Evolutionary conservation across 2,888 invertebrate species (phyloP).

Genomic region (Polyommatus iphigenia): DNA sequence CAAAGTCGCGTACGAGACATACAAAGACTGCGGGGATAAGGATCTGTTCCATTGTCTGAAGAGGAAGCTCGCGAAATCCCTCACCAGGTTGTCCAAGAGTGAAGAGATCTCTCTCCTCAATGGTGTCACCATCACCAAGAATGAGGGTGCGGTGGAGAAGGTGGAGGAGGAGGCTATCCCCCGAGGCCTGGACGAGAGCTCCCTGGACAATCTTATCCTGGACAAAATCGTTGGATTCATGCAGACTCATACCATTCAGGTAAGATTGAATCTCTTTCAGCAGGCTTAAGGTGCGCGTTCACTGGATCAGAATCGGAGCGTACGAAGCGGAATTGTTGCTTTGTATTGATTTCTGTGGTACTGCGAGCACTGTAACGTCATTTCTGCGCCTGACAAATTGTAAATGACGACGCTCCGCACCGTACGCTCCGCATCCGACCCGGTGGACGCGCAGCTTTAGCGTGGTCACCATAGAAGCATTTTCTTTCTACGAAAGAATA

Average conservation of each 20-base stretch:
- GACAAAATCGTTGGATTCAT: slow-evolving; percentile 87
- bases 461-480: too few species aligned
- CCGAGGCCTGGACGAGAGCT: slow-evolving; percentile 85
- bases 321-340: too few species aligned
- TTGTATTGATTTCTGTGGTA: too few species aligned
- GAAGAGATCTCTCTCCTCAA: slow-evolving; percentile 85
- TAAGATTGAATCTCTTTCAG: slow-evolving; percentile 50
- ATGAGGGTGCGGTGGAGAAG: slow-evolving; percentile 71
- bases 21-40: slow-evolving; percentile 87
- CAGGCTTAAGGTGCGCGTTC: too few species aligned
- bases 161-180: slow-evolving; percentile 87
- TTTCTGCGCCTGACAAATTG: too few species aligned
- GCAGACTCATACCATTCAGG: slow-evolving; percentile 89
- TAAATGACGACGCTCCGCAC: too few species aligned
- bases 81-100: slow-evolving; percentile 86
- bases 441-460: too few species aligned
- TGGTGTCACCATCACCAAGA: slow-evolving; percentile 88
- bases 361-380: too few species aligned
- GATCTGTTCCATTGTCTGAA: slow-evolving; percentile 88
- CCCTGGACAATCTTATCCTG: slow-evolving; percentile 86
- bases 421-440: too few species aligned
- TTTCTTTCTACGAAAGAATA: too few species aligned
- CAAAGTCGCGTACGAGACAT: slow-evolving; percentile 87
- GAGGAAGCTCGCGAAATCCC: slow-evolving; percentile 87
- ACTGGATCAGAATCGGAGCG: too few species aligned